A percentile compares a stretch with the other conserved stretches of the same genome.
Evolutionary conservation across 2,888 invertebrate species (phyloP).

Genomic region (Neoascia interrupta): DNA sequence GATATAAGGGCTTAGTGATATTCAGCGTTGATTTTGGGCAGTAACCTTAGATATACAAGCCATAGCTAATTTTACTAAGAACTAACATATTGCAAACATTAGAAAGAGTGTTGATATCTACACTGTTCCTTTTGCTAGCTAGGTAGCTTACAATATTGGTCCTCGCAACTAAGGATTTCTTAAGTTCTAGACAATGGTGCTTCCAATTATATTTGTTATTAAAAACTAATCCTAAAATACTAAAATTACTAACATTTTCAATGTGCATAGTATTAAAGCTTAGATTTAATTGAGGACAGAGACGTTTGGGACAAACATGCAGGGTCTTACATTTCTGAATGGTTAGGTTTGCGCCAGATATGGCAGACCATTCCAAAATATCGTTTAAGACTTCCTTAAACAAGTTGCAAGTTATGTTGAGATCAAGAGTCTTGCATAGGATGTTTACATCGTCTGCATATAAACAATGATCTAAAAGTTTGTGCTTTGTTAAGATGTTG

Average conservation of each 20-base stretch:
- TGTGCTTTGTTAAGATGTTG: too few species aligned
- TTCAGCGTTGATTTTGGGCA: too few species aligned
- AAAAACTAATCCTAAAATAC: neutral
- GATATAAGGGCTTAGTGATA: too few species aligned
- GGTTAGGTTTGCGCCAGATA: neutral
- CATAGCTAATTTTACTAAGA: neutral
- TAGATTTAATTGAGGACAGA: neutral
- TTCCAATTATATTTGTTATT: neutral
- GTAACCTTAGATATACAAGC: neutral
- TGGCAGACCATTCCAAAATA: neutral
- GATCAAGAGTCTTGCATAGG: too few species aligned
- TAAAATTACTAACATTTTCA: neutral
- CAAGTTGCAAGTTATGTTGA: too few species aligned
- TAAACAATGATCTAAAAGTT: too few species aligned
- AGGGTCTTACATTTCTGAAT: too few species aligned
- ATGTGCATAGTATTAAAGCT: neutral
- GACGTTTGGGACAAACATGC: neutral
- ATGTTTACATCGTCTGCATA: too few species aligned
- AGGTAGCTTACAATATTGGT: neutral
- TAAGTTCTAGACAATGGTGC: neutral
- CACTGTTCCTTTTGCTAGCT: too few species aligned
- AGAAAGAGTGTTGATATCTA: neutral
- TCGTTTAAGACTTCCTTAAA: too few species aligned
- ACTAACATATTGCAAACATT: neutral
- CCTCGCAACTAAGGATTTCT: neutral